These are phyloP conservation scores for Nematostella vectensis DNA, from an alignment of 92 coral and sea anemone genomes.

Conservation along the genomic window DNA sequence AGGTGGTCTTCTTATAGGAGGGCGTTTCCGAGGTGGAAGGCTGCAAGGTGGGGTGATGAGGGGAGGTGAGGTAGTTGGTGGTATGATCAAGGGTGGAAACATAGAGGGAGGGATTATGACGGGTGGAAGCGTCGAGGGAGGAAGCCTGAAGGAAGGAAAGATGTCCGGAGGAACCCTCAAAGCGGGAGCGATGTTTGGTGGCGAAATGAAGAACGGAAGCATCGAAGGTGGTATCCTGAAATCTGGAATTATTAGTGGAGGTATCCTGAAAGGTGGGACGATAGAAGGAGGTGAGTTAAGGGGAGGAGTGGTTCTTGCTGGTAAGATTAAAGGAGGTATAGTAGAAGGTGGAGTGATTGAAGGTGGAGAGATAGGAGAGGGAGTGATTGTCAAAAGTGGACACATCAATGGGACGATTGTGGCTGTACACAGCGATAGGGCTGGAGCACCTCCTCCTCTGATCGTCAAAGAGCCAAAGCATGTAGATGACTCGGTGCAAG, in stretches of 20 bases:
- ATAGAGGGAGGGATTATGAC: conserved; percentile 72
- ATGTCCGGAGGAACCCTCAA: conserved; percentile 82
- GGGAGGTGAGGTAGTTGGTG: conserved; percentile 66
- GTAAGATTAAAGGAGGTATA: conserved; percentile 89
- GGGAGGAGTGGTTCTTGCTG: conserved; percentile 89
- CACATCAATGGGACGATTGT: conserved; percentile 76
- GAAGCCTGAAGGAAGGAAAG: conserved; percentile 57
- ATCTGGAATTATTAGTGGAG: conserved; percentile 85
- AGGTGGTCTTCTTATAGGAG: conserved; percentile 76
- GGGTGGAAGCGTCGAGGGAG: conserved; percentile 74
- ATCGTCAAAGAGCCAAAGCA: conserved; percentile 20
- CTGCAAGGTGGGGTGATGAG: conserved; percentile 72
- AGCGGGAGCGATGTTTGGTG: conserved; percentile 83
- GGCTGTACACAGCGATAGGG: conserved; percentile 13
- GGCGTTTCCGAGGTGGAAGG: conserved; percentile 58
- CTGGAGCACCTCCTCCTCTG: not conserved
- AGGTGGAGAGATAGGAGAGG: conserved; percentile 98
- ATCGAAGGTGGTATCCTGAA: conserved; percentile 88
- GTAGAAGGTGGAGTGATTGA: conserved; percentile 88
- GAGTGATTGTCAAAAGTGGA: conserved; percentile 78
- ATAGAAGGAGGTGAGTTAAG: conserved; percentile 88
- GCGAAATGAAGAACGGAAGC: conserved; percentile 78
- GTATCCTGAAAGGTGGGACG: conserved; percentile 87
- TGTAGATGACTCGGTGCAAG: conserved; percentile 1
- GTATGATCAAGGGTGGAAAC: conserved; percentile 62